Base-by-base conservation (phyloP, 2,888 invertebrate species). In the Sisyra nigra region DNA sequence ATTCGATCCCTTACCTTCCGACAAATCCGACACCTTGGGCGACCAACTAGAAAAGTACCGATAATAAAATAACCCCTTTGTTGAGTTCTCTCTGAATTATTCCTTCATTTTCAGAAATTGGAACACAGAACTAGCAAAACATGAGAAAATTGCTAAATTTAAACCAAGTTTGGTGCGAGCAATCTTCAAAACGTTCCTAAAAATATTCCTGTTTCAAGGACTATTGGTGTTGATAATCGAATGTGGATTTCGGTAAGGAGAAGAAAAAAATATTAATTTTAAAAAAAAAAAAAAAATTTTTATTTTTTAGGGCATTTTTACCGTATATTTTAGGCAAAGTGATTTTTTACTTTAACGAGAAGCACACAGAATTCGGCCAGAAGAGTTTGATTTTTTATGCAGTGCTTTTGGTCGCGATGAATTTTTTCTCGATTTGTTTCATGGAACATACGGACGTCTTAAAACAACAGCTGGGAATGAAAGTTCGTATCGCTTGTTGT, bases 401-500 rank as follows among this genome's bases (percentile, higher is more conserved):
- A 3, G 65, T 67, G 0, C 63, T 66, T 7, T 68, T 78, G 45
- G 72, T 75, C 39, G 52, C 65, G 44, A 61, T 72, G 59, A 71
- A 71, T 3, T 62, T 71, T 13, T 50, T 66, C 17, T 72, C 68
- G 52, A 74, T 72, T 10, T 63, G 80, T 50, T 62, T 74, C 11
- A 69, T 24, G 24, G 79, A 80, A 57, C 80, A 80, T 55, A 71
- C 74, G 41, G 66, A 76, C 10, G 15, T 41, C 14, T 10, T 11
- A 10, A 17, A 32, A 15, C 31, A 31, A 10, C 15, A 15, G 5
- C 17, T 34, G 24, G 89, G 89, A 19, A 82, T 87, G 76, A 74
- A 77, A 62, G 72, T 88, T 42, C 70, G 89, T 49, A 75, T 87
- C 1, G 84, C 88, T 0, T 78, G 81, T 41, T 86, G 87, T 56